Base-by-base conservation (phyloP, 92 coral and sea anemone genomes). In the Epizoanthus ramosus region DNA sequence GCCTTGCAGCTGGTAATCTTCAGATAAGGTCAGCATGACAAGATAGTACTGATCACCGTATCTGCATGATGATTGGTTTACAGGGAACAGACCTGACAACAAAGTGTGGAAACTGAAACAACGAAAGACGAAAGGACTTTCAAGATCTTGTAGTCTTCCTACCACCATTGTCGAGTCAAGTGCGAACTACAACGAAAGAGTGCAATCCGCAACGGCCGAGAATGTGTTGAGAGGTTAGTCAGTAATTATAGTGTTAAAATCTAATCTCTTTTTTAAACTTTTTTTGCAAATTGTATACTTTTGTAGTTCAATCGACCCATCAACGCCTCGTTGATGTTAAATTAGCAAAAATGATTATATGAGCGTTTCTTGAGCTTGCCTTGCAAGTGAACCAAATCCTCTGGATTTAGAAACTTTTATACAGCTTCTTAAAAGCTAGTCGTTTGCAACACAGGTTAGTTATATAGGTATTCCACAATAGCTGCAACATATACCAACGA, bases 61-160 rank as follows among this genome's bases (percentile, higher is more conserved):
- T 28, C 47, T 41, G 17, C n/a, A 8, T 25, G 22, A 6, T 4
- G 37, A 18, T 53, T 21, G 33, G 16, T 41, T 73, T 47, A 3
- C 58, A 73, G 79, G 79, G 21, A 28, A 28, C 24, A 21, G 33
- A 15, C 61, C 37, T 25, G 10, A 50, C 63, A 73, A 39, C 13
- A 73, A 73, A 35, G 60, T 73, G n/a, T 33, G 60, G 79, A 52
- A 22, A 3, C 21, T 60, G 14, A 73, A 21, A 19, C 43, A 73
- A 52, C 39, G 22, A 25, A 60, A 56, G 14, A 12, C 60, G 8
- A 17, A 21, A 15, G 43, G 37, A 23, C 61, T 73, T 22, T 73
- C 79, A 52, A 73, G 61, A 73, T 53, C 21, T 43, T 60, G 47
- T 41, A 73, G 79, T 24, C 39, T 73, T 16, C 79, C 79, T 21